A percentile compares a stretch with the other conserved stretches of the same genome.
These are phyloP conservation scores for Seriola dumerili DNA, from an alignment of 2,113 vertebrate species.

Conservation along the genomic window DNA sequence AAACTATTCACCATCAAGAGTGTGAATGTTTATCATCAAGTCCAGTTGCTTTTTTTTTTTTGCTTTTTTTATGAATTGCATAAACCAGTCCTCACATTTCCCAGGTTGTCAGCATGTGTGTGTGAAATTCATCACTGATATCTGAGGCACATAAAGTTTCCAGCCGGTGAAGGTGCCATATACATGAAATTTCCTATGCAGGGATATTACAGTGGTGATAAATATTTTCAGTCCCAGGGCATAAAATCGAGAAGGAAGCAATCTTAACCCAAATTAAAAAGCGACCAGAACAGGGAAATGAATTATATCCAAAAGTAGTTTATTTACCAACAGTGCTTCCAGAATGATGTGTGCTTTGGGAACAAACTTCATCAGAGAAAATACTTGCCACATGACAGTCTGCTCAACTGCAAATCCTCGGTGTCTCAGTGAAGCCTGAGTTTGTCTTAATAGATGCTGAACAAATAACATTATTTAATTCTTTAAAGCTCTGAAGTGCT, in stretches of 20 bases:
- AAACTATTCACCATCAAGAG: background rate
- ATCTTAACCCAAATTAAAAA: background rate
- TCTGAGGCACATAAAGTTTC: constrained; percentile 33
- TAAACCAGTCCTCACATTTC: constrained; percentile 12
- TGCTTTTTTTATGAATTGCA: background rate
- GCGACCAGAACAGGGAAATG: background rate
- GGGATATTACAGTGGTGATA: background rate
- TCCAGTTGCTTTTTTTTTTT: background rate
- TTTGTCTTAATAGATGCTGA: background rate
- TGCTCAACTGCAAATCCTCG: constrained; percentile 7
- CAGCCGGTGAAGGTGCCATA: constrained; percentile 27
- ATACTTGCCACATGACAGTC: background rate
- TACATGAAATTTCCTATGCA: constrained; percentile 46
- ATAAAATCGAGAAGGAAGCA: background rate
- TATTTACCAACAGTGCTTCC: background rate
- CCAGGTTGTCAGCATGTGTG: constrained; percentile 19
- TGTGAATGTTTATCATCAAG: background rate
- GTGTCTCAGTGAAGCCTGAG: background rate
- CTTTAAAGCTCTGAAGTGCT: background rate
- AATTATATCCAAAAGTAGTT: background rate
- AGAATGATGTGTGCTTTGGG: background rate
- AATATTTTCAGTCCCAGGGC: background rate
- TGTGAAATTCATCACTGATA: constrained; percentile 51
- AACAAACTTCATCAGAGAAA: background rate
- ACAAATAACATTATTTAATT: background rate